phyloP scores from a whole-genome alignment of 2,113 vertebrate species.

The Motacilla tschutschensis region DNA sequence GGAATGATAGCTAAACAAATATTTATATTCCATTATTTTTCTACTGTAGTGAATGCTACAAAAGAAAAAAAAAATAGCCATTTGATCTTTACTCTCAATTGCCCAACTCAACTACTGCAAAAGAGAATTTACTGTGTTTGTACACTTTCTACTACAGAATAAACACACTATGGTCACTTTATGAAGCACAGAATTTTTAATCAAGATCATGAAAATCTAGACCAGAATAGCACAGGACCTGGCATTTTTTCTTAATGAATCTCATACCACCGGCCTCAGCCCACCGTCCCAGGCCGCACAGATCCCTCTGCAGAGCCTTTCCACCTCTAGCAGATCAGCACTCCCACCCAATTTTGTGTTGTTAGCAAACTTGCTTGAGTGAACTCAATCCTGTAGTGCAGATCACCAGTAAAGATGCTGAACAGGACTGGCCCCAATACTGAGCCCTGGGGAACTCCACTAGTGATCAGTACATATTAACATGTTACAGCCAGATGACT shows the following conservation, averaged over 20 bases:
- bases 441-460: not conserved
- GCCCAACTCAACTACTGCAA: not conserved
- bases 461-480: not conserved
- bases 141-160: not conserved
- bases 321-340: not conserved
- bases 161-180: not conserved
- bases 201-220: not conserved
- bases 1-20: not conserved
- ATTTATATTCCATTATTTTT: not conserved
- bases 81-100: not conserved
- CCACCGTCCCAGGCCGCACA: not conserved
- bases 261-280: not conserved
- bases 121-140: not conserved
- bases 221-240: not conserved
- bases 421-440: not conserved
- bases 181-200: not conserved
- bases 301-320: not conserved
- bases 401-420: not conserved
- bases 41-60: not conserved
- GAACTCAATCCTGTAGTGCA: not conserved
- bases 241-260: not conserved
- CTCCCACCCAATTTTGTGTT: not conserved
- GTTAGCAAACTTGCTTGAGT: not conserved
- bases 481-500: not conserved
- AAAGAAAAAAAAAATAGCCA: not conserved